Percentiles rank a stretch among this genome's conserved stretches.
Evolutionary conservation across 2,888 invertebrate genomes (phyloP).

Genomic region (Acanthoscelides obtectus): DNA sequence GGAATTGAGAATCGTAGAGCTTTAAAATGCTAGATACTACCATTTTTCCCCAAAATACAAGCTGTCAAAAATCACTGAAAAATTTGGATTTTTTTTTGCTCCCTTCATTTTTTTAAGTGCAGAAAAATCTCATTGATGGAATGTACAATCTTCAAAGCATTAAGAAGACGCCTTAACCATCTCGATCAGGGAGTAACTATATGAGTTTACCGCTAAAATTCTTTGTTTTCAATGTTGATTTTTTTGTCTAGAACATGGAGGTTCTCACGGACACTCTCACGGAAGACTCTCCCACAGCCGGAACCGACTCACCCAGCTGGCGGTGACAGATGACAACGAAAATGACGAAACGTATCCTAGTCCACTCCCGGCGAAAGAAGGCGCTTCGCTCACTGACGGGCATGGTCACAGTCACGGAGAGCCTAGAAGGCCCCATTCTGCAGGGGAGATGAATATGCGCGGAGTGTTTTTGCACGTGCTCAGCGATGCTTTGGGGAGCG

Average conservation of each 20-base stretch:
- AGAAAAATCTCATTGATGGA: too few relatives aligned
- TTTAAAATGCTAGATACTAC: too few relatives aligned
- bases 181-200: too few relatives aligned
- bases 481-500: constrained; percentile 94
- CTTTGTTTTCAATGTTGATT: too few relatives aligned
- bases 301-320: constrained; percentile 57
- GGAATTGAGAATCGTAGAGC: too few relatives aligned
- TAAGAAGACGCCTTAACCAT: too few relatives aligned
- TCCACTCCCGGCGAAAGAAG: constrained; percentile 41
- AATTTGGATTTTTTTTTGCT: too few relatives aligned
- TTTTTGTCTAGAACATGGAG: constrained; percentile 59
- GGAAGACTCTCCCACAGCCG: constrained; percentile 56
- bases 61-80: too few relatives aligned
- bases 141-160: too few relatives aligned
- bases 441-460: constrained; percentile 95
- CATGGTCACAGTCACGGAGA: constrained; percentile 40
- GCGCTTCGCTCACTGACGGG: neutral
- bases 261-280: constrained; percentile 63
- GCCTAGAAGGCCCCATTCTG: constrained; percentile 43
- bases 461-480: constrained; percentile 99
- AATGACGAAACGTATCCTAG: constrained; percentile 61
- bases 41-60: too few relatives aligned
- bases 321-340: constrained; percentile 67
- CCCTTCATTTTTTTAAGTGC: too few relatives aligned
- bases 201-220: too few relatives aligned